Evolutionary conservation across 2,797 vertebrate species (phyloP), one percentile per base, ranked within the genome.

Genomic region (Parambassis ranga): DNA sequence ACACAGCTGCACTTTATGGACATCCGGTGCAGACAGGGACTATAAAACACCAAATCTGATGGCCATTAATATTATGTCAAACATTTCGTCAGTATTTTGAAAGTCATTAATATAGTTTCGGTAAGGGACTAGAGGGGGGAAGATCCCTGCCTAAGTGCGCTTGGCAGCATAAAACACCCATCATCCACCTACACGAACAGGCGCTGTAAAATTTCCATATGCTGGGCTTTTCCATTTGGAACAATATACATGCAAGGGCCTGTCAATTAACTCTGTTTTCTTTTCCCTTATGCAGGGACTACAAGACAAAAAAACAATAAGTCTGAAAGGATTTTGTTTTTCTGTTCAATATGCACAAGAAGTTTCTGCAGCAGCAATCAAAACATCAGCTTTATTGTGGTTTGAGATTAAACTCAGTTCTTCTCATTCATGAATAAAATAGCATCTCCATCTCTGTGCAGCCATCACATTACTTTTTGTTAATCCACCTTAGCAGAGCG

Each of bases 1-100:
- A 77, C 75, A 78, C 66, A 55, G 69, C 59, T 71, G 31, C 37
- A 59, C 61, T 81, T 83, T 73, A 81, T 65, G 62, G 60, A 77
- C 71, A 50, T 62, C 62, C 31, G 28, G 61, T 37, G 65, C 53
- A 47, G 74, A 71, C 70, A 64, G 47, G 3, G 8, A 32, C 64
- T 19, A 62, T 79, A 75, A 84, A 85, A 76, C 8, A 0, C 7
- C 35, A 51, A 14, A 14, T 79, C 61, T 27, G 42, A 63, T 37
- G 44, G 72, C 47, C 33, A 36, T 75, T 81, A 69, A 74, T 73
- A 59, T 61, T 36, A 51, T 62, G 68, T 76, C 57, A 65, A 41
- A 71, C 20, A 71, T 84, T 77, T 83, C 69, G 65, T 65, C 68
- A 55, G 70, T 35, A 74, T 78, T 76, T 77, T 52, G 26, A 75